Conservation (phyloP, 2,797 vertebrate genomes). For the Typhlichthys eigenmanni region DNA sequence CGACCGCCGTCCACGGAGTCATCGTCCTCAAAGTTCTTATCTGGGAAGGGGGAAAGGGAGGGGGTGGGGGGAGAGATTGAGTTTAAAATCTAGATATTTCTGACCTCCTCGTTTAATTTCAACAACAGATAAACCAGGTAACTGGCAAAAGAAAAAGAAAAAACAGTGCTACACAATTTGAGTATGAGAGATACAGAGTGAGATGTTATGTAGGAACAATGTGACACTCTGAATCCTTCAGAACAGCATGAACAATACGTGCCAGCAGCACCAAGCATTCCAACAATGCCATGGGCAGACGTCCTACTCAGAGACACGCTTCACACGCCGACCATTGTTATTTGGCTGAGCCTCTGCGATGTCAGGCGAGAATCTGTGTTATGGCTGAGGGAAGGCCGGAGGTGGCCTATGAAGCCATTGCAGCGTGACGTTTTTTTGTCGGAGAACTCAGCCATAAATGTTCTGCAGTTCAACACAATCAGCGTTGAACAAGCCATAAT, state of each 20-base stretch:
- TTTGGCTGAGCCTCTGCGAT: no score
- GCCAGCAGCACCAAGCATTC: not conserved
- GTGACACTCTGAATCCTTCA: not conserved
- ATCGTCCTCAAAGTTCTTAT: slow-evolving; percentile 95
- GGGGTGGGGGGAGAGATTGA: slow-evolving; percentile 1
- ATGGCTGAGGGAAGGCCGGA: no score
- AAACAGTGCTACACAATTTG: not conserved
- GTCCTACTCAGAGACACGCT: not conserved
- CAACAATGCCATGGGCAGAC: slow-evolving; percentile 18
- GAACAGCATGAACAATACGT: not conserved
- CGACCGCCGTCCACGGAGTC: slow-evolving; percentile 93
- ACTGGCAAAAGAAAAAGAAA: not conserved
- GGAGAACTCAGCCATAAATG: no score
- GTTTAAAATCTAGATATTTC: not conserved
- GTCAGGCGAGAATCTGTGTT: no score
- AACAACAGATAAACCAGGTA: no score
- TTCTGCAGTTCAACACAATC: no score
- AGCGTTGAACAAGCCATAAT: no score
- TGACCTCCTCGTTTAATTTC: no score
- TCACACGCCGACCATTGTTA: slow-evolving; percentile 10
- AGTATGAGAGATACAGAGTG: slow-evolving; percentile 7
- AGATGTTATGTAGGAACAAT: not conserved
- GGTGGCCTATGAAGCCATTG: no score
- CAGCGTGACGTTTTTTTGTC: no score
- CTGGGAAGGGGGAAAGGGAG: slow-evolving; percentile 65